These are phyloP conservation scores for Mystacornis crossleyi DNA, from an alignment of 2,113 vertebrate species.

Conservation along the genomic window DNA sequence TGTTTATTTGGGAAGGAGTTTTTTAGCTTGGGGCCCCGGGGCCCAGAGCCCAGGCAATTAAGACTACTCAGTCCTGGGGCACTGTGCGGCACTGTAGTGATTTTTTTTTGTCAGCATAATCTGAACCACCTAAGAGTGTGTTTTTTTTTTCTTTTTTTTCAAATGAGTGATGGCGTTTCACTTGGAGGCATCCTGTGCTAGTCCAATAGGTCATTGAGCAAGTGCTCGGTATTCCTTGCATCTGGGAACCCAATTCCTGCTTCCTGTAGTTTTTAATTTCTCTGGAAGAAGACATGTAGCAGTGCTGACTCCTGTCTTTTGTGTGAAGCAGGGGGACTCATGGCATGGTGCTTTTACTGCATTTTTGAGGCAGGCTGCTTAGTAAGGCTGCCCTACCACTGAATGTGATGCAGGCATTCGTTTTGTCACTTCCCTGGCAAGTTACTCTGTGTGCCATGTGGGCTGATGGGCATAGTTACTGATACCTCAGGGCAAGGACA, in stretches of 20 bases:
- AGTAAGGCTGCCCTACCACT: neutral
- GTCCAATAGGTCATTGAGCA: rapidly evolving
- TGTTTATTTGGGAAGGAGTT: neutral
- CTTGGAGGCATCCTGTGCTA: neutral
- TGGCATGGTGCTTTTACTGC: neutral
- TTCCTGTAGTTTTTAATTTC: neutral
- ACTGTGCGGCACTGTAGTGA: neutral
- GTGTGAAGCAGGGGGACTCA: neutral
- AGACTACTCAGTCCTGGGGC: neutral
- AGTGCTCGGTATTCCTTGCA: neutral
- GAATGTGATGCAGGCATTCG: neutral
- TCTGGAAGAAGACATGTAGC: neutral
- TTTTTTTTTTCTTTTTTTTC: neutral
- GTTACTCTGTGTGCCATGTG: neutral
- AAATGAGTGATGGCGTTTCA: neutral
- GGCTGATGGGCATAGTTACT: neutral
- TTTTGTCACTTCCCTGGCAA: neutral
- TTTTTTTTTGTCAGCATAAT: neutral
- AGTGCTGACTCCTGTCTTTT: neutral
- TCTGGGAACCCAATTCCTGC: neutral
- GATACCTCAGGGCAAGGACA: neutral
- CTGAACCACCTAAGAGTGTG: neutral
- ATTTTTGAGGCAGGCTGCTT: neutral
- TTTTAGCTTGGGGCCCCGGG: neutral
- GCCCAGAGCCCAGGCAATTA: neutral